Percentiles rank a stretch among this genome's conserved stretches.
Conservation (phyloP, 1,140 invertebrate species). For the Drosophila auraria region DNA sequence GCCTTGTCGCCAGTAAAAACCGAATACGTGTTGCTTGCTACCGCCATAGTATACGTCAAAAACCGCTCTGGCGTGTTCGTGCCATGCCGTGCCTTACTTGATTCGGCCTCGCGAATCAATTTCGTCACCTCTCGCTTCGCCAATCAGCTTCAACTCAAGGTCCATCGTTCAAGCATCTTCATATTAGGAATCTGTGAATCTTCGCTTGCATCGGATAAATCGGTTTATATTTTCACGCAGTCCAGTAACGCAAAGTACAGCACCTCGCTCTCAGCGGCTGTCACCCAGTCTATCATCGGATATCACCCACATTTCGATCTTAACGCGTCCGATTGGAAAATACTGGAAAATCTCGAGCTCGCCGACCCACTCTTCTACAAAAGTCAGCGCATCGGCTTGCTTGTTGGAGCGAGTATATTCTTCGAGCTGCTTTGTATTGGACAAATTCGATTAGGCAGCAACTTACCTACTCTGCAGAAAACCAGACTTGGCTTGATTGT, state of each 20-base stretch:
- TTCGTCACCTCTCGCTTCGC: not conserved
- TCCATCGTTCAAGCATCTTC: not conserved
- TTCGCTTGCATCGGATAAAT: no score
- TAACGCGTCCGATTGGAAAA: no score
- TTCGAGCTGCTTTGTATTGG: not conserved
- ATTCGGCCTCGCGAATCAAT: constrained; percentile 1
- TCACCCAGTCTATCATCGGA: not conserved
- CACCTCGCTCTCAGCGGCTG: not conserved
- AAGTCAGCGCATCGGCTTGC: no score
- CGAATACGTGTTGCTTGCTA: constrained; percentile 1
- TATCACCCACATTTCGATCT: no score
- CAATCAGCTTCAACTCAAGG: not conserved
- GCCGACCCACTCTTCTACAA: no score
- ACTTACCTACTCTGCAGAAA: not conserved
- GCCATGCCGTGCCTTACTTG: not conserved
- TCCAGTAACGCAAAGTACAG: not conserved
- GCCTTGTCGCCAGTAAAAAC: not conserved
- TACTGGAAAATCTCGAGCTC: no score
- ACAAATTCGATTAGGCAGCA: not conserved
- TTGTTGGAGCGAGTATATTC: not conserved
- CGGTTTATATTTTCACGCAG: no score
- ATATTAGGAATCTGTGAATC: not conserved
- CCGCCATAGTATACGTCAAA: not conserved
- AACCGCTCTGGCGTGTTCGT: no score
- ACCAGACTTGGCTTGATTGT: not conserved